Percentiles rank a stretch among this genome's conserved stretches.
Evolutionary conservation across 2,113 vertebrate species (phyloP).

Genomic region (Ahaetulla prasina): DNA sequence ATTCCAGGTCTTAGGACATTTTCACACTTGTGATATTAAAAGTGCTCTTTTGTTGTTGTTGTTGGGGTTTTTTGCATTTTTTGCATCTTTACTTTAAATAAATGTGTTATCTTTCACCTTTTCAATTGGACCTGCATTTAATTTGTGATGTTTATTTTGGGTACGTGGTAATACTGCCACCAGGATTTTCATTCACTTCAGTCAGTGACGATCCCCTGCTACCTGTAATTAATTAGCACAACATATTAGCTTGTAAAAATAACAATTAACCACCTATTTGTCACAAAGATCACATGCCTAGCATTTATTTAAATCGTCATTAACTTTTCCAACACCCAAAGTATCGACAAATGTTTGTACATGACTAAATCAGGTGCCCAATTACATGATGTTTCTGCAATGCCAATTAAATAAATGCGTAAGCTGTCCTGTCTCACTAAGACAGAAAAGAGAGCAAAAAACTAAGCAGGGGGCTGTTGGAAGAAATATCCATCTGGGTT

Average conservation of each 20-base stretch:
- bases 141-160: not conserved
- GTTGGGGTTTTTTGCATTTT: not conserved
- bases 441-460: not conserved
- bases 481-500: no score
- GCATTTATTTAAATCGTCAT: conserved; percentile 9
- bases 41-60: not conserved
- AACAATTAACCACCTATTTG: conserved; percentile 17
- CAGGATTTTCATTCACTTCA: not conserved
- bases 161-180: not conserved
- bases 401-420: not conserved
- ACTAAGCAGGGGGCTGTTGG: not conserved
- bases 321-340: not conserved
- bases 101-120: not conserved
- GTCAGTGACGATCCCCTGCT: not conserved
- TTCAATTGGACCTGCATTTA: not conserved
- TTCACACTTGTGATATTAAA: not conserved
- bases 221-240: conserved; percentile 10
- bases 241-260: conserved; percentile 1
- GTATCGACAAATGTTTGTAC: conserved; percentile 7
- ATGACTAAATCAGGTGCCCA: not conserved
- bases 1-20: not conserved
- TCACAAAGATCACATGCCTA: not conserved
- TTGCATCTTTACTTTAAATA: not conserved
- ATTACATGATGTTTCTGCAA: not conserved
- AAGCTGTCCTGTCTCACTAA: not conserved